These are phyloP conservation scores for Selenia dentaria DNA, from an alignment of 2,888 invertebrate genomes.

Conservation along the genomic window DNA sequence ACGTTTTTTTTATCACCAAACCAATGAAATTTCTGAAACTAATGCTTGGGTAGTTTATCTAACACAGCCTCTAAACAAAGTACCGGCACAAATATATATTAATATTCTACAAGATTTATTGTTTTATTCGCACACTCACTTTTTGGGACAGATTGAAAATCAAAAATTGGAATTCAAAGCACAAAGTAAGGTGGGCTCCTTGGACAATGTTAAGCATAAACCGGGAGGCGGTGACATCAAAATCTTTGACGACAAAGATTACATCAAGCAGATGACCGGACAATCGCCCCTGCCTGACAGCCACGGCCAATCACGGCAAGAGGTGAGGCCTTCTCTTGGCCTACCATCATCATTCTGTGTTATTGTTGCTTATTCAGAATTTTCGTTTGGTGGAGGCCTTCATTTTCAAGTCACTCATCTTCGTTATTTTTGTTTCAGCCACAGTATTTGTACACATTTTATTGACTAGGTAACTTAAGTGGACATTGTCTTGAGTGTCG, in stretches of 20 bases:
- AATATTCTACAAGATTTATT: slow-evolving; percentile 35
- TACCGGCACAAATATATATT: slow-evolving; percentile 22
- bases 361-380: slow-evolving; percentile 44
- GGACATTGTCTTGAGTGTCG: slow-evolving; percentile 26
- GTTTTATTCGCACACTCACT: slow-evolving; percentile 69
- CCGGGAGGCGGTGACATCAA: slow-evolving; percentile 97
- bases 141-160: slow-evolving; percentile 90
- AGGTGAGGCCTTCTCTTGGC: slow-evolving; percentile 69
- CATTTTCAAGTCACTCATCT: slow-evolving; percentile 42
- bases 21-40: background rate
- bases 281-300: slow-evolving; percentile 69
- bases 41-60: no score
- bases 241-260: slow-evolving; percentile 96
- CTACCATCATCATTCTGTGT: slow-evolving; percentile 40
- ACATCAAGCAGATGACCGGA: slow-evolving; percentile 90
- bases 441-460: slow-evolving; percentile 80
- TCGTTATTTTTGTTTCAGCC: slow-evolving; percentile 77
- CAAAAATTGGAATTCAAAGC: slow-evolving; percentile 97
- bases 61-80: slow-evolving; percentile 29
- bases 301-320: slow-evolving; percentile 71
- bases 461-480: slow-evolving; percentile 57
- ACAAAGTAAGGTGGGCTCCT: slow-evolving; percentile 95
- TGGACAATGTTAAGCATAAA: slow-evolving; percentile 96
- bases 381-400: slow-evolving; percentile 57
- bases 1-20: background rate